Conservation (phyloP, 1,140 invertebrate species). For the Drosophila quadrilineata region DNA sequence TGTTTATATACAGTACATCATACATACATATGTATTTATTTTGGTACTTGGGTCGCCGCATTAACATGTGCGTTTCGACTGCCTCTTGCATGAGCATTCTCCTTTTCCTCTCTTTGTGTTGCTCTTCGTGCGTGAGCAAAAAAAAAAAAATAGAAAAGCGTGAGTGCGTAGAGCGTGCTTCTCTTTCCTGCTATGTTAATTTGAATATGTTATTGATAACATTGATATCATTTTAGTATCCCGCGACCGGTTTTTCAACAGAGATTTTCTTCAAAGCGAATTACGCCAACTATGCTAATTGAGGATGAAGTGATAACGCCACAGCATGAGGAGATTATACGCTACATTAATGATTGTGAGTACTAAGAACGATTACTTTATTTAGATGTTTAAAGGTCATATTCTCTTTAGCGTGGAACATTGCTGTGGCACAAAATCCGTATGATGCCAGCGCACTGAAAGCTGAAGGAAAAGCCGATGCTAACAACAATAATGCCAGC, state of each 20-base stretch:
- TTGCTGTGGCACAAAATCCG: constrained; percentile 77
- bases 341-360: constrained; percentile 81
- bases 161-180: background rate
- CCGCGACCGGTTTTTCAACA: constrained; percentile 82
- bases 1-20: too few relatives aligned
- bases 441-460: constrained; percentile 62
- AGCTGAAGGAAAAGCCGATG: constrained; percentile 56
- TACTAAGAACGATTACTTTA: background rate
- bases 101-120: background rate
- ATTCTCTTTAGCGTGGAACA: constrained; percentile 67
- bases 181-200: constrained; percentile 22
- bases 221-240: constrained; percentile 60
- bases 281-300: constrained; percentile 68
- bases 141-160: too few relatives aligned
- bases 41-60: constrained; percentile 32
- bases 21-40: constrained; percentile 60
- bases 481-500: constrained; percentile 66
- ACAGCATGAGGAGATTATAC: constrained; percentile 82
- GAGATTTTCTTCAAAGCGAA: constrained; percentile 68
- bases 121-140: too few relatives aligned
- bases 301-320: constrained; percentile 79
- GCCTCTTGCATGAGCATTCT: constrained; percentile 51
- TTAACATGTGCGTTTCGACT: constrained; percentile 35
- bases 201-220: background rate
- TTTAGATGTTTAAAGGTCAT: background rate